Evolutionary conservation across 2,888 invertebrate species (phyloP).

Genomic region (Drosophila cognata): DNA sequence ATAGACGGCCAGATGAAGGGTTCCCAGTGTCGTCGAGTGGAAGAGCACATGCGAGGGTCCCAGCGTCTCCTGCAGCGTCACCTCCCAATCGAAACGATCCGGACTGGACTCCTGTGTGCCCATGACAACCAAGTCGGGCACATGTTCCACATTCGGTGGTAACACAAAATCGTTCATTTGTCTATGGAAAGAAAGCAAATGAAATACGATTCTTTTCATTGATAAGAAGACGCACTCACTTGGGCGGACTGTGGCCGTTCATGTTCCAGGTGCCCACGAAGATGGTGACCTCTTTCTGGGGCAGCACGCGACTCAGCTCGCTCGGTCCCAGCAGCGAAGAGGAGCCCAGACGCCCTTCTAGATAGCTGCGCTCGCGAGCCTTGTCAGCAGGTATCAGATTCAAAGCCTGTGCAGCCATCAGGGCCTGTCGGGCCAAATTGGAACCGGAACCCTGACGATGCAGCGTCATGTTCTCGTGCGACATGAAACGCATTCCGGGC

Average conservation of each 20-base stretch:
- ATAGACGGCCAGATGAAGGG: slow-evolving; percentile 94
- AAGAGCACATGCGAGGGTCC: slow-evolving; percentile 97
- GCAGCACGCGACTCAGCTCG: slow-evolving; percentile 94
- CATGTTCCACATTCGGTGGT: slow-evolving; percentile 92
- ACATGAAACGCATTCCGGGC: slow-evolving; percentile 79
- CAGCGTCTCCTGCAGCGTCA: slow-evolving; percentile 95
- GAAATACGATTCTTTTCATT: rapidly evolving
- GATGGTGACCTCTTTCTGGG: slow-evolving; percentile 92
- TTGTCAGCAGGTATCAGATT: slow-evolving; percentile 93
- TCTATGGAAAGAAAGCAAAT: slow-evolving; percentile 83
- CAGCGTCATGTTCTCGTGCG: slow-evolving; percentile 83
- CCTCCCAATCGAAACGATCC: slow-evolving; percentile 95
- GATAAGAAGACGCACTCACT: slow-evolving; percentile 86
- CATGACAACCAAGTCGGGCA: slow-evolving; percentile 96
- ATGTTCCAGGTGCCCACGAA: slow-evolving; percentile 99
- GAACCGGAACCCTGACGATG: slow-evolving; percentile 74
- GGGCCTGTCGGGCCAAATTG: slow-evolving; percentile 88
- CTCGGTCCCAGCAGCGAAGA: slow-evolving; percentile 92
- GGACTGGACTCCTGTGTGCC: slow-evolving; percentile 97
- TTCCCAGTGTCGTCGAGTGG: slow-evolving; percentile 93
- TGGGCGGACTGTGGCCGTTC: slow-evolving; percentile 95
- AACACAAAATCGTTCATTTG: slow-evolving; percentile 96
- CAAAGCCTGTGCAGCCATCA: slow-evolving; percentile 92
- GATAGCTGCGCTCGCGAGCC: slow-evolving; percentile 92
- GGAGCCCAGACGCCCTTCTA: slow-evolving; percentile 92